Evolutionary conservation across 2,113 vertebrate species (phyloP), one percentile per base, ranked within the genome.

Genomic region (Gallinago media): DNA sequence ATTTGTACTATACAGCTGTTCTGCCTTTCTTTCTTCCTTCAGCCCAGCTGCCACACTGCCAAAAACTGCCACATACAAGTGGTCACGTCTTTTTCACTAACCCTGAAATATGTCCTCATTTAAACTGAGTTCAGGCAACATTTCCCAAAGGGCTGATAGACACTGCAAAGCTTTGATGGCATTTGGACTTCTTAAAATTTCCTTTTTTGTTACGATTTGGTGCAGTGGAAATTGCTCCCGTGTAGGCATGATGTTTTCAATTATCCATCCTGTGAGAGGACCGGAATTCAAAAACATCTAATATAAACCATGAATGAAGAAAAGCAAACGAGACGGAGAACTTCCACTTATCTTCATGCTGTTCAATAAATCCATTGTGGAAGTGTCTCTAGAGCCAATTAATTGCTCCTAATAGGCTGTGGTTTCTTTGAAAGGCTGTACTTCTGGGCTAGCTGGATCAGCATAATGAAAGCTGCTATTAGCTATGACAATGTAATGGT

Each of bases 241-340:
- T 86, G 52, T 93, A 91, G 58, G 18, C 38, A 84, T 50, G 70
- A 20, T 89, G 56, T 79, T 96, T 97, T 96, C 88, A 88, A 70
- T 94, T 96, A 94, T 97, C 87, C 56, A 11, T 95, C 82, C 79
- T 94, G 22, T 74, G 84, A 96, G 93, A 94, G 20, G 44, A 63
- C 34, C 61, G 63, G 70, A 95, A 94, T 83, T 68, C 68, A 79
- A 97, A 93, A 96, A n/a, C 8, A 70, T 77, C 56, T 91, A 25
- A 52, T 66, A 79, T 56, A 68, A 97, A 95, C 68, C 76, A 58
- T 55, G 91, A 15, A 23, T 44, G 44, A 95, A 94, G 63, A 93
- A 97, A 96, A 97, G 56, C 54, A 97, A 97, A 97, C 81, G 85
- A 96, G 42, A 36, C 79, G 91, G 73, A 78, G 40, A 96, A 89